Evolutionary conservation across 1,140 invertebrate genomes (phyloP), one percentile per base, ranked within the genome.

Genomic region (Pseudomyrmex sp.): DNA sequence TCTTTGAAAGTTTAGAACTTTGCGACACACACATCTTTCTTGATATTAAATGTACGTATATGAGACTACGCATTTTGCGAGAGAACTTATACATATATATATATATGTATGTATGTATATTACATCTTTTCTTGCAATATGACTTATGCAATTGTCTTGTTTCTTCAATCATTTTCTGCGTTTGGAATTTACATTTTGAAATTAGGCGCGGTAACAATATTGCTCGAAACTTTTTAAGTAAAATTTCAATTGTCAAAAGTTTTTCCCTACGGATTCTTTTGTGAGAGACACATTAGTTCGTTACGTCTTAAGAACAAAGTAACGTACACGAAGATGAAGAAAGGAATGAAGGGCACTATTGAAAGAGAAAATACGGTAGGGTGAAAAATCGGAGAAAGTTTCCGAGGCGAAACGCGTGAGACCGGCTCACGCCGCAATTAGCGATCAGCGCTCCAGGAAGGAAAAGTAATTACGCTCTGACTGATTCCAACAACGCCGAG

Each of bases 401-500:
- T 72, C 50, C 68, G 26, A 82, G 35, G 56, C 35, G 52, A 82
- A 73, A 65, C 54, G 76, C 20, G 54, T 62, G 62, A 68, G 56
- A 35, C 54, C 54, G 52, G 13, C 66, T 80, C 65, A 61, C 62
- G 61, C 46, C 54, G 68, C 83, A 85, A 88, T 88, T 88, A 88
- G 73, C 77, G 77, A 88, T 85, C 72, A 86, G 61, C 61, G 66
- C 15, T 61, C 48, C 10, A 20, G 58, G 23, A 70, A 73, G 46
- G 54, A 26, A 61, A 52, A 74, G 82, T 86, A 90, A 90, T 90
- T 90, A 89, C 82, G 72, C 73, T 80, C 46, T 72, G 79, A 72
- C 73, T 76, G 88, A 89, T 85, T 88, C 80, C 66, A 87, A 84
- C 85, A 87, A 88, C 82, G 89, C 76, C 56, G 72, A 73, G 87